Conservation (phyloP, 2,113 vertebrate species). For the Microcebus murinus region DNA sequence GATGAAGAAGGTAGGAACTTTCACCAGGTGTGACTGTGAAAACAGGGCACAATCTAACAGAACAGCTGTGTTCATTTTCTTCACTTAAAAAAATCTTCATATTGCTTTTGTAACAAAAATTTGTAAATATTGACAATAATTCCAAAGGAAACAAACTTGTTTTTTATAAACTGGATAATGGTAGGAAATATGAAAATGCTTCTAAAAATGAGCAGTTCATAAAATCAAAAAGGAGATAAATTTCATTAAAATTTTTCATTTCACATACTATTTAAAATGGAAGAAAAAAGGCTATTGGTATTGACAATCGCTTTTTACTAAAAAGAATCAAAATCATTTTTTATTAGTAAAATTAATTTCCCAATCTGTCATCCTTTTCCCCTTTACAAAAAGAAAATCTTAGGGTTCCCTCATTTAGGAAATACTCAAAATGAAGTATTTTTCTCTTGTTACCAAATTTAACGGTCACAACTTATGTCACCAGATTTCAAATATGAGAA, state of each 20-base stretch:
- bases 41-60: conserved; percentile 20
- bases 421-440: neutral
- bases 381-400: conserved; percentile 2
- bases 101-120: neutral
- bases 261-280: neutral
- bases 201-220: neutral
- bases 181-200: neutral
- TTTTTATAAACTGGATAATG: conserved; percentile 30
- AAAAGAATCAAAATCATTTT: conserved; percentile 38
- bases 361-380: neutral
- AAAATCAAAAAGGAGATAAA: conserved; percentile 34
- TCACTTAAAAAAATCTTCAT: conserved; percentile 23
- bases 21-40: neutral
- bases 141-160: conserved; percentile 21
- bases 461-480: neutral
- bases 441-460: conserved; percentile 39
- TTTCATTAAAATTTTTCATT: neutral
- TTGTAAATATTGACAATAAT: neutral
- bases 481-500: conserved; percentile 24
- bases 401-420: neutral
- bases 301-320: neutral
- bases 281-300: neutral
- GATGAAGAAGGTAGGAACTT: neutral
- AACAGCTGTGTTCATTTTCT: neutral
- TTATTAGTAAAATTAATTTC: conserved; percentile 8